Evolutionary conservation across 2,113 vertebrate species (phyloP), one percentile per base, ranked within the genome.

Genomic region (Sander vitreus): DNA sequence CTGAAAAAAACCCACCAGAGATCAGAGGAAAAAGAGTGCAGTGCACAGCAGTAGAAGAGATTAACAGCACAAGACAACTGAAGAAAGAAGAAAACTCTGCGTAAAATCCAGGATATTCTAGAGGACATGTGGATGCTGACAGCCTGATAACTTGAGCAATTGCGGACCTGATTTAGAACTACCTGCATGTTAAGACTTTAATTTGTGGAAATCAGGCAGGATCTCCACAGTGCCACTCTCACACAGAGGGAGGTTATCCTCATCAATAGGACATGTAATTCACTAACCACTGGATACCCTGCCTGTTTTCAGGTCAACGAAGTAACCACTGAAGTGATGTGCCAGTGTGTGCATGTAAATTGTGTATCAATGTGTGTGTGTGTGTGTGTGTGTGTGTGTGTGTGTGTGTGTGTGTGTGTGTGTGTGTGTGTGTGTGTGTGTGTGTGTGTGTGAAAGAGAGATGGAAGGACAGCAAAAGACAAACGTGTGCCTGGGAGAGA

Each of bases 151-250:
- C 58, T 67, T 78, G 45, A 71, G 30, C 19, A 14, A 47, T 3
- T 62, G 78, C 55, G 60, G 64, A 45, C 15, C 55, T 51, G 19
- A 14, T 81, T 70, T 48, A 87, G 30, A 86, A 50, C 67, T 72
- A 84, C 63, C 67, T 76, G 57, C 71, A 66, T 72, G 67, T 63
- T 73, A n/a, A 54, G 67, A 63, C 62, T 87, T 84, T 69, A 64
- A 91, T 85, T 81, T 82, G 76, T 36, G 79, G 74, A 72, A 86
- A 88, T 92, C 81, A 84, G 62, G 74, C 63, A 63, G 57, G 73
- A 67, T 43, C 36, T 71, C 43, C 64, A 80, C 78, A 25, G 47
- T 51, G 69, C 36, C 83, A 74, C 33, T 50, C 57, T 66, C 74
- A 87, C 53, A 82, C 47, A 19, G 21, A 57, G 43, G 60, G 74